These are phyloP conservation scores for Halictus ligatus DNA, from an alignment of 2,888 invertebrate species.

Conservation along the genomic window DNA sequence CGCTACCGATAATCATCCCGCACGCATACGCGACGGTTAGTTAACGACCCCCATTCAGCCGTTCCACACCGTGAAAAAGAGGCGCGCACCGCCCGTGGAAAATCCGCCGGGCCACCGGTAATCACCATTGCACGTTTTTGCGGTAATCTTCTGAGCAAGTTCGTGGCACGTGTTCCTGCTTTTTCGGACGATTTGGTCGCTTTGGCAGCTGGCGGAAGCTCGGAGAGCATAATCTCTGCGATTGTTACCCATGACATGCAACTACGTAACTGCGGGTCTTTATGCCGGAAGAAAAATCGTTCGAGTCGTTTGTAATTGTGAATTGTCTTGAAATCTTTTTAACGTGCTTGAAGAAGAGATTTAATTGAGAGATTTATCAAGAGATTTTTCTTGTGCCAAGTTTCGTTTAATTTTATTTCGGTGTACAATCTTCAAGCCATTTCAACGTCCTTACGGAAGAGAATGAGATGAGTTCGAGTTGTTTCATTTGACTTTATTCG, in stretches of 20 bases:
- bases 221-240: neutral
- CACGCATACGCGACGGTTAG: neutral
- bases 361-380: neutral
- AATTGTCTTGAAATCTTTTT: neutral
- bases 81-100: neutral
- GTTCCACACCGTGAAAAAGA: constrained; percentile 1
- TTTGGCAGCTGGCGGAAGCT: neutral
- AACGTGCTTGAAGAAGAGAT: neutral
- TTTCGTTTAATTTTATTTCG: too few species aligned
- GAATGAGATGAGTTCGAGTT: neutral
- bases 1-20: neutral
- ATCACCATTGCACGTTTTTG: neutral
- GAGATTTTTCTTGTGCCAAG: too few species aligned
- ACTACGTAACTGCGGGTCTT: neutral
- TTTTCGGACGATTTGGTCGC: neutral
- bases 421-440: too few species aligned
- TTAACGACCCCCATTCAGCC: constrained; percentile 3
- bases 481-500: too few species aligned
- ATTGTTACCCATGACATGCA: neutral
- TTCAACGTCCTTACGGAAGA: neutral
- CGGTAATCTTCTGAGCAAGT: neutral
- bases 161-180: constrained; percentile 8
- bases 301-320: neutral
- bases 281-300: too few species aligned
- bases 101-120: neutral